Base-by-base conservation (phyloP, 2,888 invertebrate species). In the Pyralis farinalis region DNA sequence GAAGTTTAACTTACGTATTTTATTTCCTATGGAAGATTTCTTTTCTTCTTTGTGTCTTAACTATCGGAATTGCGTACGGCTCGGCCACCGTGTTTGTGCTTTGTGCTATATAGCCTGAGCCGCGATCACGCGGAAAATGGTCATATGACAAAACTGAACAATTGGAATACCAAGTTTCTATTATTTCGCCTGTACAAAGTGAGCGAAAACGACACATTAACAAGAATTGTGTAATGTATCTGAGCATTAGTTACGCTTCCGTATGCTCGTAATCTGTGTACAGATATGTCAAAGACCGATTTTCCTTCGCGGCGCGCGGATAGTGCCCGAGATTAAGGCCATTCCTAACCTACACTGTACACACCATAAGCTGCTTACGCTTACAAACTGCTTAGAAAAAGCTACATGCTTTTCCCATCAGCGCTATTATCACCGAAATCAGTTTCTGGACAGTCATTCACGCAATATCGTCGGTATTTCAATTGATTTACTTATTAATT, bases 21-120 rank as follows among this genome's bases (percentile, higher is more conserved):
- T 71, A 73, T 71, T 77, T 79, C 69, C 85, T 86, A 87, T 85
- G 86, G 87, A 87, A 87, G 87, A 85, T 84, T 77, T 81, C 65
- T 63, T 73, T 72, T 77, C 77, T 74, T 74, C 67, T 74, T 77
- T 79, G 79, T 78, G 77, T 75, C 81, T 83, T 81, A 82, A 72
- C 79, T 85, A 83, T 55, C 51, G 69, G 80, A 77, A 79, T 75
- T 55, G 71, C 75, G 61, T 71, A 54, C 52, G 62, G 49, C 71
- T 68, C 79, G 78, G 78, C 65, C 81, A 71, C 69, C 46, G 51
- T 55, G 44, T 63, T 61, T 64, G 64, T 66, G 53, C 63, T 80
- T 86, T 83, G 83, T 85, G 84, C 82, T 50, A 61, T 25, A 16
- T 16, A 25, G 25, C 25, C 25, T 4, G 16, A 16, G n/a, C 25